A percentile compares a stretch with the other conserved stretches of the same genome.
Evolutionary conservation across 2,888 invertebrate species (phyloP).

Genomic region (Drosophila rubida): DNA sequence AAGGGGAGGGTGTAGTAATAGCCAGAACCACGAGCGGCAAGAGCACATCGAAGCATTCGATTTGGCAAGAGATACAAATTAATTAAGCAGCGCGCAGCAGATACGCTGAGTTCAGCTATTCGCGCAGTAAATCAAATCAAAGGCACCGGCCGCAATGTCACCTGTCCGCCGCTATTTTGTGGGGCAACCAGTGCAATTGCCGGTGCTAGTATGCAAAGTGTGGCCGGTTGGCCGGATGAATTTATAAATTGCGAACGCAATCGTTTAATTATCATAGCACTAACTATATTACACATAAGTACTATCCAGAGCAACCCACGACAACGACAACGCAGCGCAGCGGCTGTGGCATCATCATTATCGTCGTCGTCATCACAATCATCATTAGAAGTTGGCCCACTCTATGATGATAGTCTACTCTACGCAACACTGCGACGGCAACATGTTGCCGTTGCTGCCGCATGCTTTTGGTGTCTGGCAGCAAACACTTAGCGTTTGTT

Average conservation of each 20-base stretch:
- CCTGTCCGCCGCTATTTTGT: slow-evolving; percentile 51
- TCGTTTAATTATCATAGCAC: slow-evolving; percentile 46
- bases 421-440: slow-evolving; percentile 58
- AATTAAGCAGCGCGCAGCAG: slow-evolving; percentile 83
- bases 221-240: slow-evolving; percentile 10
- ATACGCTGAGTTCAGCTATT: slow-evolving; percentile 83
- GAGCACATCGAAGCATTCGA: slow-evolving; percentile 68
- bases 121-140: slow-evolving; percentile 82
- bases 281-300: slow-evolving; percentile 28
- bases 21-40: neutral
- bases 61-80: slow-evolving; percentile 83
- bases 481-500: slow-evolving; percentile 80
- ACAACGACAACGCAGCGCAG: slow-evolving; percentile 12
- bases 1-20: neutral
- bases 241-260: slow-evolving; percentile 20
- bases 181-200: slow-evolving; percentile 3
- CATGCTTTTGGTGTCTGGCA: slow-evolving; percentile 68
- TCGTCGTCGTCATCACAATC: slow-evolving; percentile 34
- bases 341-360: slow-evolving; percentile 32
- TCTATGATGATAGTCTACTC: slow-evolving; percentile 38
- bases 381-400: slow-evolving; percentile 45
- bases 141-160: slow-evolving; percentile 68
- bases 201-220: neutral
- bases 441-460: slow-evolving; percentile 65
- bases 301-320: slow-evolving; percentile 43